Conservation (phyloP, 2,113 vertebrate species). For the Calidris pugnax region DNA sequence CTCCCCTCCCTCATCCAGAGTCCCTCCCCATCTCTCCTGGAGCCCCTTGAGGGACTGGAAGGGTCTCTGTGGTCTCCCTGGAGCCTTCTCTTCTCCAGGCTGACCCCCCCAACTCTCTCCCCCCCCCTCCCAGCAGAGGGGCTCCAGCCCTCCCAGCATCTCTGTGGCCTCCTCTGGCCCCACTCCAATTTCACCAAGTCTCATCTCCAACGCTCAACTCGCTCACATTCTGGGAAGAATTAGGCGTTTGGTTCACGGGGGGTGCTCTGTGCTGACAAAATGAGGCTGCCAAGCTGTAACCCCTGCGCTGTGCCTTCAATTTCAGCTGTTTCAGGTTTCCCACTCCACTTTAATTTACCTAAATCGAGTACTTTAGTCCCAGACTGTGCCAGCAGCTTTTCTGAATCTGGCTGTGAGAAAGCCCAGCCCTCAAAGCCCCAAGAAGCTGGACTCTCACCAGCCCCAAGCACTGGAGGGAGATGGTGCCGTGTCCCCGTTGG, state of each 20-base stretch:
- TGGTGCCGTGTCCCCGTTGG: not conserved
- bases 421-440: not conserved
- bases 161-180: not conserved
- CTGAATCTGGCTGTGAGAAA: not conserved
- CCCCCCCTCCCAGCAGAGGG: no score
- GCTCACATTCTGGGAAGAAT: not conserved
- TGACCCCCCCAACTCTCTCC: not conserved
- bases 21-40: no score
- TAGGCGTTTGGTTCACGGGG: not conserved
- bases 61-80: no score
- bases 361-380: not conserved
- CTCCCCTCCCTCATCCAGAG: no score
- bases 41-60: no score
- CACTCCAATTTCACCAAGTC: not conserved
- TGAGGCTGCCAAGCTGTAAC: not conserved
- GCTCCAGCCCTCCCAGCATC: not conserved
- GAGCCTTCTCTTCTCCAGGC: not conserved
- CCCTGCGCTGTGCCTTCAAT: not conserved
- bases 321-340: not conserved
- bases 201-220: not conserved
- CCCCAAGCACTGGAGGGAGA: not conserved
- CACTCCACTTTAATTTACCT: not conserved
- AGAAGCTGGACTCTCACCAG: not conserved
- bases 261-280: not conserved
- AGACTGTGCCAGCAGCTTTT: not conserved